Base-by-base conservation (phyloP, 1,140 invertebrate species). In the Steinernema feltiae region DNA sequence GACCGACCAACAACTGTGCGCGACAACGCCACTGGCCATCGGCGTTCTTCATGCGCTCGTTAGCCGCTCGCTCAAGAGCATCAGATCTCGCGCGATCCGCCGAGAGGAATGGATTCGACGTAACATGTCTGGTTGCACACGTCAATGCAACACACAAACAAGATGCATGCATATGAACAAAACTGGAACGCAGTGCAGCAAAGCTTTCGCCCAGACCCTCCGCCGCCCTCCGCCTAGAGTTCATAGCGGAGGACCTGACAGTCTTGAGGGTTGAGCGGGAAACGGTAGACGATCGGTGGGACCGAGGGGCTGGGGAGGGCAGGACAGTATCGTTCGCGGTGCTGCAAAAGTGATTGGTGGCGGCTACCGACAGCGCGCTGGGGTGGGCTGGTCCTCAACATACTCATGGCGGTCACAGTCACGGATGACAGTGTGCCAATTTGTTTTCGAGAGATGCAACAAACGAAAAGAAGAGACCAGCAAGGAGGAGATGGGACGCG, bases 31-130 rank as follows among this genome's bases (percentile, higher is more conserved):
- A 41, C 12, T 63, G 53, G 53, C 24, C 53, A 63, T 27, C 53
- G 53, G 53, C 53, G 53, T 63, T 63, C 53, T 63, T 63, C 24
- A 27, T 21, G 53, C 53, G 53, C 53, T 63, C 53, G 53, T 63
- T 63, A 63, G 53, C 53, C 53, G 53, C 53, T 27, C 53, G 53
- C 24, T 63, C 53, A 63, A 63, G 53, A 63, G 53, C 53, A 21
- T 63, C 7, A 41, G n/a, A n/a, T n/a, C 7, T 63, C 15, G 15
- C 24, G 53, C 53, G 24, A 27, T 3, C 3, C 24, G 12, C 53
- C 53, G 24, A 27, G 53, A 63, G 53, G 53, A 3, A 63, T 63
- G 7, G 7, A 41, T 41, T 18, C 35, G 7, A 63, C 53, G 53
- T 63, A 63, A 63, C 53, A 63, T 27, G 53, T 63, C 53, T 12